A percentile compares a stretch with the other conserved stretches of the same genome.
Evolutionary conservation across 1,140 invertebrate genomes (phyloP).

Genomic region (Drosophila grimshawi): DNA sequence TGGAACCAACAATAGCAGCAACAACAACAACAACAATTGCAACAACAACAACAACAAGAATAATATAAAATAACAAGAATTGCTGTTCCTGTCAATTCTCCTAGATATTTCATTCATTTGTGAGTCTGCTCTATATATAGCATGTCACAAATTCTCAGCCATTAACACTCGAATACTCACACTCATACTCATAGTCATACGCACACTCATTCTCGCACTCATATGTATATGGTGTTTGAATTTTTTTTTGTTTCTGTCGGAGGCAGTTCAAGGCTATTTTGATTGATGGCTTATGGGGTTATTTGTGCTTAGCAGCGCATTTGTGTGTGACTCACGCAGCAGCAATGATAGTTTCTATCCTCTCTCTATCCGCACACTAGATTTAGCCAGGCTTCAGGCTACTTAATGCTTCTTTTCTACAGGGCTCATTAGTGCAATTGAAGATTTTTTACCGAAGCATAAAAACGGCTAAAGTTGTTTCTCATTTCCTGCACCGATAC

Average conservation of each 20-base stretch:
- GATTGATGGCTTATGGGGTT: conserved; percentile 64
- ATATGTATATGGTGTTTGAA: neutral
- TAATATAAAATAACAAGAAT: conserved; percentile 6
- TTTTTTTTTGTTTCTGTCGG: conserved; percentile 51
- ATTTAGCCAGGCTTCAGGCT: neutral
- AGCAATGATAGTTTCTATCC: conserved; percentile 27
- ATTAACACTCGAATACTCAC: conserved; percentile 6
- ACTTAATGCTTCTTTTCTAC: conserved; percentile 12
- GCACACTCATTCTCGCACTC: conserved; percentile 6
- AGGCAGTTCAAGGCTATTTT: conserved; percentile 73
- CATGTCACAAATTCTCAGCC: conserved; percentile 52
- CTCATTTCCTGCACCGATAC: conserved; percentile 51
- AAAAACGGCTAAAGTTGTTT: conserved; percentile 33
- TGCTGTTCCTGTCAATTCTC: conserved; percentile 47
- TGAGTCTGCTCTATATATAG: conserved; percentile 69
- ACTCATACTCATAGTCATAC: conserved; percentile 5
- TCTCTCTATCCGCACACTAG: neutral
- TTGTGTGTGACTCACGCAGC: conserved; percentile 55
- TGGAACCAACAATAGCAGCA: conserved; percentile 22
- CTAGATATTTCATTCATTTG: conserved; percentile 35
- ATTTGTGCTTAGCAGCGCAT: conserved; percentile 13
- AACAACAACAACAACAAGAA: conserved; percentile 10
- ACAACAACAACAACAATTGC: conserved; percentile 12
- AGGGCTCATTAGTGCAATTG: conserved; percentile 51
- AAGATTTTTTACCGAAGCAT: conserved; percentile 18